Conservation (phyloP, 1,140 invertebrate species). For the Ceratina australensis region DNA sequence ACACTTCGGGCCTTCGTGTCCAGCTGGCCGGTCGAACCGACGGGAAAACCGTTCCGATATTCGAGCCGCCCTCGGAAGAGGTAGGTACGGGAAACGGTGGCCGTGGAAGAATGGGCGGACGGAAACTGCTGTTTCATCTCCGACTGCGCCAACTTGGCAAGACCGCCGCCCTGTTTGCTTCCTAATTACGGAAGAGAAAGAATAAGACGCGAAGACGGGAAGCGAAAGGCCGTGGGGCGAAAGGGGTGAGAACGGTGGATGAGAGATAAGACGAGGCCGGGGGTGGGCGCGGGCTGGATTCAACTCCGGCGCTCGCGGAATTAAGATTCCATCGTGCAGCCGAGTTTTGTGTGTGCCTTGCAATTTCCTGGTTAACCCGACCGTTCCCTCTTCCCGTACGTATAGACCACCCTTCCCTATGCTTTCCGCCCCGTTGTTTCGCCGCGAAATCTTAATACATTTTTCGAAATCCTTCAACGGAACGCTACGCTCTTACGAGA, state of each 20-base stretch:
- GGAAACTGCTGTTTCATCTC: slow-evolving; percentile 73
- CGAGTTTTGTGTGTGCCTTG: slow-evolving; percentile 70
- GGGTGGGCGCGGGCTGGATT: slow-evolving; percentile 36
- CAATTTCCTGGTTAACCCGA: slow-evolving; percentile 71
- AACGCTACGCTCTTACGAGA: too few species aligned
- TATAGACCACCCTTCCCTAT: neutral
- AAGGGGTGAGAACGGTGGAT: neutral
- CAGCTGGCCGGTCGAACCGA: neutral
- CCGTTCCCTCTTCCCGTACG: slow-evolving; percentile 33
- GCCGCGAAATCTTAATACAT: too few species aligned
- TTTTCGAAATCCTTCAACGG: too few species aligned
- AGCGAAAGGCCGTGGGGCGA: neutral
- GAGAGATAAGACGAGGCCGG: neutral
- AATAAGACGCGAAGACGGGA: slow-evolving; percentile 50
- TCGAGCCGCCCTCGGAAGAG: neutral
- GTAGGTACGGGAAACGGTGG: neutral
- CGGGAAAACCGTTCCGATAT: neutral
- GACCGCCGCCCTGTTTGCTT: slow-evolving; percentile 70
- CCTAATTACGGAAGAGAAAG: slow-evolving; percentile 70
- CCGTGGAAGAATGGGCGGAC: slow-evolving; percentile 61
- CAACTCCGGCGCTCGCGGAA: slow-evolving; percentile 58
- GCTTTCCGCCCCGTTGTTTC: neutral
- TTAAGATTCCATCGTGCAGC: slow-evolving; percentile 70
- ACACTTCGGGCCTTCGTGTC: too few species aligned
- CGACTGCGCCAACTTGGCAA: slow-evolving; percentile 71